phyloP scores from a whole-genome alignment of 2,113 vertebrate genomes.

The Electrona antarctica region DNA sequence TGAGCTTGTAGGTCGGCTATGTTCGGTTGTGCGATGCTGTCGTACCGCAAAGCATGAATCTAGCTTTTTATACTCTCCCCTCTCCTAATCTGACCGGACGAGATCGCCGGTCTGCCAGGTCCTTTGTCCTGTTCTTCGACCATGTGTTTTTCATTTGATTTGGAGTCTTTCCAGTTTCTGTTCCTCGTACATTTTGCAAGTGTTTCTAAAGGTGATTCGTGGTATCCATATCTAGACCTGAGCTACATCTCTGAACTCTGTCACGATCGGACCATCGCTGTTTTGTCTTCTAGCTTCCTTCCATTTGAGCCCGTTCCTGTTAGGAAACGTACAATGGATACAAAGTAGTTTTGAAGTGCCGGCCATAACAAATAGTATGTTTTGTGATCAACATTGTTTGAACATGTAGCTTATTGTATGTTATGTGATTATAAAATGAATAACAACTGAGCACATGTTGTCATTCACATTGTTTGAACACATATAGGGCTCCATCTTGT shows the following conservation, averaged over 20 bases:
- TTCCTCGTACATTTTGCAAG: constrained; percentile 83
- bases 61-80: constrained; percentile 36
- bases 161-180: constrained; percentile 34
- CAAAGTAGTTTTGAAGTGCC: too few species aligned
- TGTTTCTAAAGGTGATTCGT: constrained; percentile 79
- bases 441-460: too few species aligned
- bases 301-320: background rate
- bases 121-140: constrained; percentile 52
- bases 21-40: too few species aligned
- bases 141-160: constrained; percentile 47
- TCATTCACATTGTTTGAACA: too few species aligned
- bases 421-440: too few species aligned
- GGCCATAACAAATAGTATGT: too few species aligned
- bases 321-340: too few species aligned
- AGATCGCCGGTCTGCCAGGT: constrained; percentile 52
- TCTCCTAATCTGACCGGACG: constrained; percentile 52
- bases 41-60: too few species aligned
- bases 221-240: constrained; percentile 69
- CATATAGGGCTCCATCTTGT: too few species aligned
- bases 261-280: constrained; percentile 70
- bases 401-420: too few species aligned
- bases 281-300: constrained; percentile 56
- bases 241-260: constrained; percentile 56
- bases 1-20: too few species aligned
- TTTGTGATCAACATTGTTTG: too few species aligned